phyloP scores from a whole-genome alignment of 2,113 vertebrate species.

The Oenanthe melanoleuca region DNA sequence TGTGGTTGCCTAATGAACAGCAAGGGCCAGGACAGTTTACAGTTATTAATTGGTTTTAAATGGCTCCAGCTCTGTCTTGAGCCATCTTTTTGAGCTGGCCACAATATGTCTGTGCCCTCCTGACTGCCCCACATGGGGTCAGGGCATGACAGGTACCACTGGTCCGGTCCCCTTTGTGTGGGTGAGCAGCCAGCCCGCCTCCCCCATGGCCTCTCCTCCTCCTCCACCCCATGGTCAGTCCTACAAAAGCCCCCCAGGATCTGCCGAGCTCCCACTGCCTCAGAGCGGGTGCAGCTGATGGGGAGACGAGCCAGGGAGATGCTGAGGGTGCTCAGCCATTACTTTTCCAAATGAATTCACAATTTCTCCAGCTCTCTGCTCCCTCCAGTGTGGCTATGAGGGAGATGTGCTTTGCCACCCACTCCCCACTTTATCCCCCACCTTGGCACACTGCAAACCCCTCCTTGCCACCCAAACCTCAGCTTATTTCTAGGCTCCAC shows the following conservation, averaged over 20 bases:
- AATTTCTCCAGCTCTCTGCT: neutral
- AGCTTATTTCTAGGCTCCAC: neutral
- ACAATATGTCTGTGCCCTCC: slow-evolving; percentile 15
- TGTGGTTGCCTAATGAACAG: slow-evolving; percentile 65
- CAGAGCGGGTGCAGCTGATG: fast-evolving
- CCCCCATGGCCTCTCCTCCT: neutral
- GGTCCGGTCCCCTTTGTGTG: neutral
- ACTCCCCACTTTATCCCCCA: neutral
- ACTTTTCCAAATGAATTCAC: neutral
- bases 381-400: neutral
- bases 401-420: neutral
- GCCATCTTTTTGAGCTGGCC: slow-evolving; percentile 47
- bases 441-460: neutral
- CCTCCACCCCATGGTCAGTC: neutral
- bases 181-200: neutral
- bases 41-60: slow-evolving; percentile 70
- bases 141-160: neutral
- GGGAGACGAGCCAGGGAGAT: neutral
- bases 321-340: neutral
- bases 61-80: neutral
- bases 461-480: neutral
- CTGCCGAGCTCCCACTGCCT: fast-evolving
- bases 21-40: slow-evolving; percentile 46
- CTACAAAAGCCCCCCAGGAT: neutral
- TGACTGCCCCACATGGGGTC: neutral